These are phyloP conservation scores for Plutomurus gul DNA, from an alignment of 1,140 invertebrate species.

Conservation along the genomic window DNA sequence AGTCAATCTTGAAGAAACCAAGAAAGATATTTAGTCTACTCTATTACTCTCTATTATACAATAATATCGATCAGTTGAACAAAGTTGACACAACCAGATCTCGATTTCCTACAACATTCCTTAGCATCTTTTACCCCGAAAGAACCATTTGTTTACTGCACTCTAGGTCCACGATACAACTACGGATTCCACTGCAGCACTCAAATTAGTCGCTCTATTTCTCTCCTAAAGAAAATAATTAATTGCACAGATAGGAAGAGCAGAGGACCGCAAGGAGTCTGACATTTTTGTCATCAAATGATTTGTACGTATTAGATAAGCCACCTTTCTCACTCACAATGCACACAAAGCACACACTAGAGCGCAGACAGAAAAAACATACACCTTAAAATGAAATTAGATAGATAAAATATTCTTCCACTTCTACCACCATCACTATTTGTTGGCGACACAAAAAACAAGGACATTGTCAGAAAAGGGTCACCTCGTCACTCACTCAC, in stretches of 20 bases:
- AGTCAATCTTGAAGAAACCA: neutral
- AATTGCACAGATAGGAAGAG: constrained; percentile 10
- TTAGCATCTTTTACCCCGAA: neutral
- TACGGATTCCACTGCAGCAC: neutral
- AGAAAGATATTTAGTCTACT: constrained; percentile 1
- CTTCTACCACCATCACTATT: neutral
- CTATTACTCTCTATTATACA: constrained; percentile 25
- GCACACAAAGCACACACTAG: neutral
- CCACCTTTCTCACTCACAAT: neutral
- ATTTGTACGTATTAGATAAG: constrained; percentile 31
- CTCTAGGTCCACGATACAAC: neutral
- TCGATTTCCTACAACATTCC: neutral
- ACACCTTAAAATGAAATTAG: neutral
- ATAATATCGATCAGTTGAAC: constrained; percentile 13
- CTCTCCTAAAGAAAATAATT: constrained; percentile 11
- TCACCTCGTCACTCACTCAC: constrained; percentile 2
- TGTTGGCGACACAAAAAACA: constrained; percentile 32
- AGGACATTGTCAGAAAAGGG: constrained; percentile 17
- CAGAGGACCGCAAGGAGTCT: constrained; percentile 1
- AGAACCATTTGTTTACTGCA: neutral
- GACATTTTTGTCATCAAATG: constrained; percentile 32
- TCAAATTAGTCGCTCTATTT: constrained; percentile 29
- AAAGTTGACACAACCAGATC: neutral
- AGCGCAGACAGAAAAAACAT: neutral
- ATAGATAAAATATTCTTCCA: constrained; percentile 1